Evolutionary conservation across 2,797 vertebrate species (phyloP).

Genomic region (Squalus acanthias): DNA sequence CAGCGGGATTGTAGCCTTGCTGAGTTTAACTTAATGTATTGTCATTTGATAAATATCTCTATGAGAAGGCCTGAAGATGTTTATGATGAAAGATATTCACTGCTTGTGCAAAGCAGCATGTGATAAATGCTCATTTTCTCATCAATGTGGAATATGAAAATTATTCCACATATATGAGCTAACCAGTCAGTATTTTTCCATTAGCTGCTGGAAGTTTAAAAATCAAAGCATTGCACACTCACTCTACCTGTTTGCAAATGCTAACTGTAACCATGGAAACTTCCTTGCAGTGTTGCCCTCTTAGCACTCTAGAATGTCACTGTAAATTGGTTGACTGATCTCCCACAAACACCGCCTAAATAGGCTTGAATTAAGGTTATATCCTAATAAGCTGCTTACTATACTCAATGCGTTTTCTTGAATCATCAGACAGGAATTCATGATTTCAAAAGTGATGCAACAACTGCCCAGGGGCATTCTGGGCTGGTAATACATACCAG

Average conservation of each 20-base stretch:
- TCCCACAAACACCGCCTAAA: neutral
- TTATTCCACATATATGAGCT: neutral
- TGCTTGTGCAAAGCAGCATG: neutral
- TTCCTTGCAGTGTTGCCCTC: neutral
- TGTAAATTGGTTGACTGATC: constrained; percentile 13
- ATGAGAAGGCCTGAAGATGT: neutral
- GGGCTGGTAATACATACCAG: neutral
- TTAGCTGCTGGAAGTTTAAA: neutral
- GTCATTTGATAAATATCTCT: neutral
- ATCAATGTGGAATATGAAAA: neutral
- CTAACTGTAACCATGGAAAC: constrained; percentile 20
- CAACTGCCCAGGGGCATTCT: neutral
- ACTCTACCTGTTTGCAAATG: constrained; percentile 14
- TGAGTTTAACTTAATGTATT: neutral
- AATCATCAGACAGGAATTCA: neutral
- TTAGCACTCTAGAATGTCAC: neutral
- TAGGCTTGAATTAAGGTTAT: neutral
- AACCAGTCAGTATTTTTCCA: neutral
- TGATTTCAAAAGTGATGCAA: neutral
- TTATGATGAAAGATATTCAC: neutral
- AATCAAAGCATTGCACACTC: neutral
- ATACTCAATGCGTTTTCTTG: neutral
- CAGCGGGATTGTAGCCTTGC: neutral
- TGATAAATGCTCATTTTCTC: neutral
- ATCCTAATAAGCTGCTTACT: neutral